Conservation (phyloP, 2,888 invertebrate species). For the Tanytarsus gracilentus region DNA sequence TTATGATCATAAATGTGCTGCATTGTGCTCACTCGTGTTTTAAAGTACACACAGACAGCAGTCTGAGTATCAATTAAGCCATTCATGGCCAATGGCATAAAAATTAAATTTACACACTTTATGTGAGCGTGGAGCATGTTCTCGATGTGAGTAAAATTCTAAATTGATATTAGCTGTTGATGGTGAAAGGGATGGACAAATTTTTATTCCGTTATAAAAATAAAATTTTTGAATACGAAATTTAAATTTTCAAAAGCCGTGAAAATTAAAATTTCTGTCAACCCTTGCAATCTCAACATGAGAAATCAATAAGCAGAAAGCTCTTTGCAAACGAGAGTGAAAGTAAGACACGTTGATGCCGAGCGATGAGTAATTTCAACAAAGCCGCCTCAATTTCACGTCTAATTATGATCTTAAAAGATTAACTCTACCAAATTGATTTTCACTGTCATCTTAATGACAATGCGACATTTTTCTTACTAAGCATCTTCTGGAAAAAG, state of each 20-base stretch:
- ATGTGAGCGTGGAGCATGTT: background rate
- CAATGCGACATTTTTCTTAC: too few relatives aligned
- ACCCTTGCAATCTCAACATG: background rate
- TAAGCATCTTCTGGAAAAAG: background rate
- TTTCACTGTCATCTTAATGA: slow-evolving; percentile 12
- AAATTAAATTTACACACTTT: background rate
- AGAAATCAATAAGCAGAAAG: background rate
- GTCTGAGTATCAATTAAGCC: slow-evolving; percentile 2
- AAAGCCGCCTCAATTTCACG: slow-evolving; percentile 3
- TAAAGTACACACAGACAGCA: too few relatives aligned
- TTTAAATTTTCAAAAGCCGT: too few relatives aligned
- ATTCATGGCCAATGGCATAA: slow-evolving; percentile 6
- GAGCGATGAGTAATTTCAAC: background rate
- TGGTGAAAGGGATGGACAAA: background rate
- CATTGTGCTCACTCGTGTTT: too few relatives aligned
- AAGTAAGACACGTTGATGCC: slow-evolving; percentile 1
- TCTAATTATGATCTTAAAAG: slow-evolving; percentile 10
- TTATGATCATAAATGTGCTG: too few relatives aligned
- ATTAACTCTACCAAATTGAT: slow-evolving; percentile 9
- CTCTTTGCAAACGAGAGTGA: background rate
- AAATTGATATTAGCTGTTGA: background rate
- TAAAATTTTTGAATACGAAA: too few relatives aligned
- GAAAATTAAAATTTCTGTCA: too few relatives aligned
- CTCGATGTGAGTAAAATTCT: background rate
- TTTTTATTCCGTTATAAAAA: too few relatives aligned